phyloP scores from a whole-genome alignment of 2,113 vertebrate genomes.

The Cryptoleucopteryx plumbea region DNA sequence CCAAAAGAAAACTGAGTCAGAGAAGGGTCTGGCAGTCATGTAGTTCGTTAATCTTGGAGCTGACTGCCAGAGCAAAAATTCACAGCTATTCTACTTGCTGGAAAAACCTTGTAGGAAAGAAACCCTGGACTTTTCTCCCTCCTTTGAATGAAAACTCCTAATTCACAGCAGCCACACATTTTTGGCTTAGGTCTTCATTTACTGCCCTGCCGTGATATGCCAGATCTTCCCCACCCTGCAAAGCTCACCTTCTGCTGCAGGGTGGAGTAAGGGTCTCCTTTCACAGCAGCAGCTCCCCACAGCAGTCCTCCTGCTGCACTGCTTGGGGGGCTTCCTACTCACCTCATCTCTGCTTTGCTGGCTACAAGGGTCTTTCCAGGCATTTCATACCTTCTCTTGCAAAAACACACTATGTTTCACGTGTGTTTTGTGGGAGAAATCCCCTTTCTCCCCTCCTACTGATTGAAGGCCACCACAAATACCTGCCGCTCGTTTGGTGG shows the following conservation, averaged over 20 bases:
- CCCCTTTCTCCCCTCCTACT: neutral
- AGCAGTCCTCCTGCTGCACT: neutral
- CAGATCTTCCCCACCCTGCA: neutral
- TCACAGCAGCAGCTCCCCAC: neutral
- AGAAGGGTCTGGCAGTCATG: neutral
- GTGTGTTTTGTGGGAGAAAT: neutral
- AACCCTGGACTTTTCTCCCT: neutral
- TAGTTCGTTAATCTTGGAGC: neutral
- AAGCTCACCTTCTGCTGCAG: neutral
- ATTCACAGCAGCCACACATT: neutral
- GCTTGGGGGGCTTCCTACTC: neutral
- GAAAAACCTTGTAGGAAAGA: neutral
- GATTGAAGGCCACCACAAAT: neutral
- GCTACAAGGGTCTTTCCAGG: neutral
- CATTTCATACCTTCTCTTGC: neutral
- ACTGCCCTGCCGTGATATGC: neutral
- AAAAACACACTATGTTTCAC: neutral
- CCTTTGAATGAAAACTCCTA: neutral
- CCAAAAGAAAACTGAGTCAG: neutral
- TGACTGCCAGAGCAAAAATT: neutral
- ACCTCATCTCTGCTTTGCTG: neutral
- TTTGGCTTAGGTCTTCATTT: neutral
- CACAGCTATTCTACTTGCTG: neutral
- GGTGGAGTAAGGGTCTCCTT: neutral
- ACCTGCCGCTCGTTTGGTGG: fast-evolving